A percentile compares a stretch with the other conserved stretches of the same genome.
phyloP scores from a whole-genome alignment of 2,888 invertebrate genomes.

The Eurytoma californica region DNA sequence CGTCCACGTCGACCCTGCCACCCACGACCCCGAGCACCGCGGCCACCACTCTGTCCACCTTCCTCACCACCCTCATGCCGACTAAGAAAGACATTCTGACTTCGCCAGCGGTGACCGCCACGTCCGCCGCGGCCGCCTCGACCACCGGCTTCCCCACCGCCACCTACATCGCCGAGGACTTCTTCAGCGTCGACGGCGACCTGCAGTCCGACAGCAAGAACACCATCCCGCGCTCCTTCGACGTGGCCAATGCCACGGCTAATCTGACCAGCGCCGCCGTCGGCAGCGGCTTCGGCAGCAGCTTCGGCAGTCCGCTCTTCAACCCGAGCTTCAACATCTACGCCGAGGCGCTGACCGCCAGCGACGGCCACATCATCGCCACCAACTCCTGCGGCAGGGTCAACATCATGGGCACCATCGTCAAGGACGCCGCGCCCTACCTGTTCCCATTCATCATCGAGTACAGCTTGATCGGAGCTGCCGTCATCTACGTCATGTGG shows the following conservation, averaged over 20 bases:
- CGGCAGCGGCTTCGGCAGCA: slow-evolving; percentile 16
- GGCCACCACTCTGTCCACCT: slow-evolving; percentile 65
- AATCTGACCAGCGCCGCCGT: slow-evolving; percentile 62
- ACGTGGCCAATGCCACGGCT: slow-evolving; percentile 71
- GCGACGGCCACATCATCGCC: slow-evolving; percentile 62
- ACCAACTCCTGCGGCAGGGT: slow-evolving; percentile 84
- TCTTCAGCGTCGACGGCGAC: slow-evolving; percentile 72
- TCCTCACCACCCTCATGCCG: slow-evolving; percentile 67
- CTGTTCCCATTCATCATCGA: slow-evolving; percentile 97
- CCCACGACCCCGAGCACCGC: slow-evolving; percentile 69
- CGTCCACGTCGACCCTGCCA: slow-evolving; percentile 72
- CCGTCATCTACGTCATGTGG: slow-evolving; percentile 98
- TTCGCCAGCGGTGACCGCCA: slow-evolving; percentile 69
- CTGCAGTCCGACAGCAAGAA: slow-evolving; percentile 62
- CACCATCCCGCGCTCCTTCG: slow-evolving; percentile 70
- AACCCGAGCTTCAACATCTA: slow-evolving; percentile 66
- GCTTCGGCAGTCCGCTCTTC: slow-evolving; percentile 56
- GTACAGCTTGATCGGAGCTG: slow-evolving; percentile 95
- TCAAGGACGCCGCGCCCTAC: slow-evolving; percentile 94
- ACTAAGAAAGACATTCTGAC: slow-evolving; percentile 64
- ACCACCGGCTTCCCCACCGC: slow-evolving; percentile 76
- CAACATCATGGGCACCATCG: slow-evolving; percentile 94
- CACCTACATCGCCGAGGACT: slow-evolving; percentile 75
- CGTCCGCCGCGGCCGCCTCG: slow-evolving; percentile 74
- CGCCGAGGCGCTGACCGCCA: slow-evolving; percentile 68